Evolutionary conservation across 2,797 vertebrate species (phyloP), one percentile per base, ranked within the genome.

Genomic region (Masticophis lateralis): DNA sequence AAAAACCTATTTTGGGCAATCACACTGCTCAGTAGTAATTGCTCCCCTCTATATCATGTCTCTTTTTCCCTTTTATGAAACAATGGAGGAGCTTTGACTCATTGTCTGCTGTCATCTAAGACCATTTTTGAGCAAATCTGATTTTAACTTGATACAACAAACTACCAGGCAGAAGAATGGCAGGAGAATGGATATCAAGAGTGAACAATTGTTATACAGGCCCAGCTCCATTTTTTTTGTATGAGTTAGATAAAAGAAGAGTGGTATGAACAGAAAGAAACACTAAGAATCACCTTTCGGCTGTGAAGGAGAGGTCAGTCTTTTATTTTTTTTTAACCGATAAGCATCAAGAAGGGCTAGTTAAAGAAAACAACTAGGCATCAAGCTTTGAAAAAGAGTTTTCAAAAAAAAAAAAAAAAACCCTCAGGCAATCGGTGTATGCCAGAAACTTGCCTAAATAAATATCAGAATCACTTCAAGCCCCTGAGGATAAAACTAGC

Each of bases 391-490:
- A 92, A 86, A 60, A 86, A 51, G 59, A 88, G 56, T 47, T 90
- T 86, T 92, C 89, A 92, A 92, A 92, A 86, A 69, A 60, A 86
- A 91, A n/a, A n/a, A 86, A 74, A 87, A 59, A 53, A 89, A 83
- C 74, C 91, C 53, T 94, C 86, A 88, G 91, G 91, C 86, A 94
- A 89, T 91, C 86, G 66, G 59, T 69, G 32, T 91, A 57, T 88
- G 60, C 86, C 86, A 86, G 51, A 91, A 87, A 94, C 90, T 86
- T 86, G 60, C 91, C 86, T 89, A 91, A 94, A 92, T 92, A 92
- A 92, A 94, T 89, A 91, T 89, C 89, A 88, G 92, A 92, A 92
- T 89, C 89, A 91, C 69, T 92, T 91, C 32, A 89, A 61, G 28
- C 86, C 93, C 66, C 32, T 69, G 89, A 92, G 74, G 69, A 89